Conservation (phyloP, 2,113 vertebrate species). For the Setophaga petechia region DNA sequence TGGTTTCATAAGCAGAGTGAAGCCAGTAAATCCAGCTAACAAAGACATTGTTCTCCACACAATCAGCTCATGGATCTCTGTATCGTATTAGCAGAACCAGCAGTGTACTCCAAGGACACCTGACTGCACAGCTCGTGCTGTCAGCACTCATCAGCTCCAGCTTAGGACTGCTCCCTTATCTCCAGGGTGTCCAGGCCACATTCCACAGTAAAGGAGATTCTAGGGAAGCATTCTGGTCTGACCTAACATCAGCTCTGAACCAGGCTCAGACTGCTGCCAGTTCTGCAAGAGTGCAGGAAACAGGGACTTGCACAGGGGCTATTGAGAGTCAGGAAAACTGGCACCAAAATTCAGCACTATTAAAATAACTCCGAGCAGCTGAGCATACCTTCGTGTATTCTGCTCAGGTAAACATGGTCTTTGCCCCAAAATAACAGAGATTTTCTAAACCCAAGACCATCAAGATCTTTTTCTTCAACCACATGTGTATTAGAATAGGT, state of each 20-base stretch:
- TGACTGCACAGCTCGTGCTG: neutral
- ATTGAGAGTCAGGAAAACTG: neutral
- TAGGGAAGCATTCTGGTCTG: neutral
- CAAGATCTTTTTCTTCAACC: neutral
- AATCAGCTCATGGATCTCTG: neutral
- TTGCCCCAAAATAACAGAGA: neutral
- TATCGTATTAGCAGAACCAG: neutral
- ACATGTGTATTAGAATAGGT: neutral
- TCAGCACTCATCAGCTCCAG: conserved; percentile 16
- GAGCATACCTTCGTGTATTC: neutral
- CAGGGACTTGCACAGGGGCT: neutral
- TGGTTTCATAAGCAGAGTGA: neutral
- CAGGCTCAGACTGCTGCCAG: neutral
- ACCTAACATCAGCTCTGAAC: neutral
- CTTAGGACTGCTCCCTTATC: neutral
- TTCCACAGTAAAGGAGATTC: neutral
- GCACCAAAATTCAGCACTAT: neutral
- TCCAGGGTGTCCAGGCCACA: neutral
- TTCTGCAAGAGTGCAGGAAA: neutral
- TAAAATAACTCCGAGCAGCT: neutral
- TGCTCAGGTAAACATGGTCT: neutral
- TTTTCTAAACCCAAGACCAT: neutral
- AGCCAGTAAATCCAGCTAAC: conserved; percentile 14
- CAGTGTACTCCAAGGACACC: conserved; percentile 1
- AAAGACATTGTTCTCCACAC: neutral